These are phyloP conservation scores for Hyposoter dolosus DNA, from an alignment of 2,888 invertebrate species.

Conservation along the genomic window DNA sequence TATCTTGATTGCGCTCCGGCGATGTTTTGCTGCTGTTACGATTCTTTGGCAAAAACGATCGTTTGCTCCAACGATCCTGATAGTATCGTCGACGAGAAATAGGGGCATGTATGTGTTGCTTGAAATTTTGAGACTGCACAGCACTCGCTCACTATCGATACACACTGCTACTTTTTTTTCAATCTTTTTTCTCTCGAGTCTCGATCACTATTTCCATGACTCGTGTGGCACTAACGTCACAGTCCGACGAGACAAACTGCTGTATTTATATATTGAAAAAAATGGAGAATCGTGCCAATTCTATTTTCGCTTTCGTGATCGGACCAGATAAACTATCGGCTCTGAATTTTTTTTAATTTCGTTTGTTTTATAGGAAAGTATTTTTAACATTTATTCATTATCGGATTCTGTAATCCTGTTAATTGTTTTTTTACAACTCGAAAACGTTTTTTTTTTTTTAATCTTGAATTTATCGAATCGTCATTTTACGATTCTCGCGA, in stretches of 20 bases:
- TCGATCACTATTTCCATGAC: slow-evolving; percentile 23
- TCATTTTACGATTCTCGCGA: too few species aligned
- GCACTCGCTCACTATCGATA: not conserved
- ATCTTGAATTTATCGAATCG: too few species aligned
- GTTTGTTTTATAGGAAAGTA: slow-evolving; percentile 5
- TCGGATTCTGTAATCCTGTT: not conserved
- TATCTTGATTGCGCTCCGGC: slow-evolving; percentile 56
- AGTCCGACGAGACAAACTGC: not conserved
- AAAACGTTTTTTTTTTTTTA: not conserved
- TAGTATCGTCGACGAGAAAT: slow-evolving; percentile 2
- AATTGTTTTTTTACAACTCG: not conserved
- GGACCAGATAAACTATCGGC: slow-evolving; percentile 15
- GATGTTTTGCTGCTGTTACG: slow-evolving; percentile 23
- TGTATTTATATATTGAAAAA: slow-evolving; percentile 20
- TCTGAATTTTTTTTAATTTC: not conserved
- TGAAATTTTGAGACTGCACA: not conserved
- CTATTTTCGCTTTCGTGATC: slow-evolving; percentile 16
- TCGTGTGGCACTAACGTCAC: slow-evolving; percentile 29
- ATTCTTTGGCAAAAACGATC: slow-evolving; percentile 39
- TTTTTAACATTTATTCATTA: slow-evolving; percentile 5
- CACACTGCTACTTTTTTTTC: not conserved
- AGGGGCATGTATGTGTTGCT: not conserved
- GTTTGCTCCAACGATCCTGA: slow-evolving; percentile 19
- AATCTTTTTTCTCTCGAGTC: slow-evolving; percentile 2
- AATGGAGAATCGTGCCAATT: slow-evolving; percentile 41